phyloP scores from a whole-genome alignment of 2,113 vertebrate genomes.

The Rallus limicola region DNA sequence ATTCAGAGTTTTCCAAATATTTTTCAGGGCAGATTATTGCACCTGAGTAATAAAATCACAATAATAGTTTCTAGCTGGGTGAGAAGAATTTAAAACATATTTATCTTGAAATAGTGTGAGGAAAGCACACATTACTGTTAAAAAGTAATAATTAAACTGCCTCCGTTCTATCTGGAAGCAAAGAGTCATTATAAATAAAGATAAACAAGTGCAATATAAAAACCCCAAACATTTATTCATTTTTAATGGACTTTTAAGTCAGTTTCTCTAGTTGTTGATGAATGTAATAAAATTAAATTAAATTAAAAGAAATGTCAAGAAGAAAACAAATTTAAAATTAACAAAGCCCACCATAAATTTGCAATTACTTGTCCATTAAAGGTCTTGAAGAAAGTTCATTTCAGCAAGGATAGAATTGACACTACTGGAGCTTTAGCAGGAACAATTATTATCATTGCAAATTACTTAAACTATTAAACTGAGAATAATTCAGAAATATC shows the following conservation, averaged over 20 bases:
- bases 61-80: slow-evolving; percentile 27
- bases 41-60: slow-evolving; percentile 12
- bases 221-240: slow-evolving; percentile 53
- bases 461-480: slow-evolving; percentile 81
- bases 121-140: slow-evolving; percentile 46
- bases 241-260: slow-evolving; percentile 74
- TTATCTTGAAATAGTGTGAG: slow-evolving; percentile 41
- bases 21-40: slow-evolving; percentile 15
- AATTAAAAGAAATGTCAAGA: slow-evolving; percentile 76
- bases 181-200: slow-evolving; percentile 75
- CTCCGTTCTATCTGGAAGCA: slow-evolving; percentile 37
- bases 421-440: slow-evolving; percentile 50
- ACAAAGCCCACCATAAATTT: slow-evolving; percentile 72
- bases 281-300: slow-evolving; percentile 76
- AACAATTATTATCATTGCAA: slow-evolving; percentile 78
- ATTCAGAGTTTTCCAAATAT: slow-evolving; percentile 48
- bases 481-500: slow-evolving; percentile 82
- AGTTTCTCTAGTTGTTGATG: slow-evolving; percentile 69
- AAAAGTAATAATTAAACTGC: slow-evolving; percentile 69
- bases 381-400: slow-evolving; percentile 73
- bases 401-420: slow-evolving; percentile 48
- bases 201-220: slow-evolving; percentile 71
- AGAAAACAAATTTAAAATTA: slow-evolving; percentile 77
- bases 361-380: slow-evolving; percentile 71
- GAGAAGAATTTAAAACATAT: slow-evolving; percentile 55